Evolutionary conservation across 2,113 vertebrate genomes (phyloP).

Genomic region (Dipodomys ordii): DNA sequence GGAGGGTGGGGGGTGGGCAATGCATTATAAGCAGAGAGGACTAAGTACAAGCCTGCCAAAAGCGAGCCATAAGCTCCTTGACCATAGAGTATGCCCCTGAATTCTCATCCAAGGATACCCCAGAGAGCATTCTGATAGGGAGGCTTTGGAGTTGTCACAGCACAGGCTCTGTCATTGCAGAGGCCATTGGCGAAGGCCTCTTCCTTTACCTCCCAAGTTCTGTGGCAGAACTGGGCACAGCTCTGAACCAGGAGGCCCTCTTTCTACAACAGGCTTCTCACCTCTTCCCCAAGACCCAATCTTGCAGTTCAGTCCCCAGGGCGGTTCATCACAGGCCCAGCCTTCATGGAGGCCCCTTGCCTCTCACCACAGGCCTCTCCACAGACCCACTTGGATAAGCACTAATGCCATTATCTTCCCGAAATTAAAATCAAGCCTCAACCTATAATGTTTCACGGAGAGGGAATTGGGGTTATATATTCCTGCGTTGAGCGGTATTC

Average conservation of each 20-base stretch:
- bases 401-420: conserved; percentile 91
- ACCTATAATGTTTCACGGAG: conserved; percentile 91
- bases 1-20: neutral
- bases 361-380: conserved; percentile 76
- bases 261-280: neutral
- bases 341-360: conserved; percentile 66
- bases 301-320: conserved; percentile 3
- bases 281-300: neutral
- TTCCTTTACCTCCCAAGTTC: neutral
- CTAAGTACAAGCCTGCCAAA: neutral
- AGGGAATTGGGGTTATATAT: conserved; percentile 94
- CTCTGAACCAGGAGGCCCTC: neutral
- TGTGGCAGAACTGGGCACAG: neutral
- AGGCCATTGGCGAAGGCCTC: neutral
- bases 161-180: neutral
- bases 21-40: neutral
- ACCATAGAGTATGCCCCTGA: neutral
- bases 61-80: neutral
- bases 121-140: neutral
- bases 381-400: conserved; percentile 85
- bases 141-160: neutral
- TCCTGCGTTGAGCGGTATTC: conserved; percentile 90
- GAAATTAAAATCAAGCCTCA: conserved; percentile 93
- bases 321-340: neutral
- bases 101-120: neutral